phyloP scores from a whole-genome alignment of 2,113 vertebrate species.

The Neolamprologus fasciatus region DNA sequence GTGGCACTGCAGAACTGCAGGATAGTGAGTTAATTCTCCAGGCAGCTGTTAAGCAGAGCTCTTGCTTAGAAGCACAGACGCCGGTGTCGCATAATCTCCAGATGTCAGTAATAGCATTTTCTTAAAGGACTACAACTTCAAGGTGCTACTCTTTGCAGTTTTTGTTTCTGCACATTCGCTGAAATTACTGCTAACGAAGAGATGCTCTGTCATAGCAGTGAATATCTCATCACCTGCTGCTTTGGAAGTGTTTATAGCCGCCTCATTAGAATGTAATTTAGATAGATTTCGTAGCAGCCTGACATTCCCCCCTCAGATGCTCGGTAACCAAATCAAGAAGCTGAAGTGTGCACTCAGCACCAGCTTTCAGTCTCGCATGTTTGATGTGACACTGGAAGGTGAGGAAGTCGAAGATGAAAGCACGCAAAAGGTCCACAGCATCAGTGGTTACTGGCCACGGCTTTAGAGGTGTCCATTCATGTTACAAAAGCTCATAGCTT shows the following conservation, averaged over 20 bases:
- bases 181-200: background rate
- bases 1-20: background rate
- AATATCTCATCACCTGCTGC: slow-evolving; percentile 32
- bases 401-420: background rate
- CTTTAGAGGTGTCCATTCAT: background rate
- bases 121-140: slow-evolving; percentile 12
- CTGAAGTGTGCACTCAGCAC: background rate
- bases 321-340: background rate
- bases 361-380: background rate
- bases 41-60: slow-evolving; percentile 25
- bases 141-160: background rate
- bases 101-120: slow-evolving; percentile 6
- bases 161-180: slow-evolving; percentile 3
- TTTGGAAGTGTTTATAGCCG: background rate
- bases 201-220: background rate
- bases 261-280: slow-evolving; percentile 10
- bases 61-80: slow-evolving; percentile 1
- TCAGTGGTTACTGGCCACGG: background rate
- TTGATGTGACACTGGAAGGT: background rate
- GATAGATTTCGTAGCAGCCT: background rate
- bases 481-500: background rate
- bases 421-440: background rate
- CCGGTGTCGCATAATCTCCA: slow-evolving; percentile 18
- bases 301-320: background rate
- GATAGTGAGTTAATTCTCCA: slow-evolving; percentile 20